Evolutionary conservation across 2,113 vertebrate genomes (phyloP).

Genomic region (Macaca nemestrina): DNA sequence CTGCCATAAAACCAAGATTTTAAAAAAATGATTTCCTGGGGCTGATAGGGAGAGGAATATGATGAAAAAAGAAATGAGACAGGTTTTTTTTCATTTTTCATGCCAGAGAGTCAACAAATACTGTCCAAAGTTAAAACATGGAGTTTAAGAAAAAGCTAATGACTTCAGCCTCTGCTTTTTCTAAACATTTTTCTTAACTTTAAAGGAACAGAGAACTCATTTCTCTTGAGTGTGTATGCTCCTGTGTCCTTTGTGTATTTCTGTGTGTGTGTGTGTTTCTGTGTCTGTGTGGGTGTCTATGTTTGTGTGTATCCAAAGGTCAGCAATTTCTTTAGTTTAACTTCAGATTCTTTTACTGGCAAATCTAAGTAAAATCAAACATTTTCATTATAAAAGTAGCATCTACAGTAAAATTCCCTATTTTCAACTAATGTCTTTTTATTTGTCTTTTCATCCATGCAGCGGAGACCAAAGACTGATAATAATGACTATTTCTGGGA

Average conservation of each 20-base stretch:
- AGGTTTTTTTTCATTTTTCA: conserved; percentile 8
- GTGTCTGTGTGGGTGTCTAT: background rate
- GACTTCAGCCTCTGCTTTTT: background rate
- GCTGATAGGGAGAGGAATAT: background rate
- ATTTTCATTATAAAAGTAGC: background rate
- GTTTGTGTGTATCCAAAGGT: background rate
- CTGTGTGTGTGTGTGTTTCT: background rate
- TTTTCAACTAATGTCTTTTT: background rate
- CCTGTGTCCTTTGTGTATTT: background rate
- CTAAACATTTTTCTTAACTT: background rate
- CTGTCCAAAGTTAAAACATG: background rate
- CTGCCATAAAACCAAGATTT: background rate
- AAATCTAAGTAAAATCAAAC: background rate
- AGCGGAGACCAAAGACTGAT: background rate
- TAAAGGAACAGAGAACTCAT: background rate
- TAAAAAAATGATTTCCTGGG: conserved; percentile 39
- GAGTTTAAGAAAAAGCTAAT: background rate
- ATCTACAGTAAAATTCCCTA: background rate
- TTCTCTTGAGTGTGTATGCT: background rate
- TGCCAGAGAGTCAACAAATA: background rate
- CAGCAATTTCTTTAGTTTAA: background rate
- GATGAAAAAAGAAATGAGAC: background rate
- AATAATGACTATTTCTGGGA: background rate
- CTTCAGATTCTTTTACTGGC: background rate
- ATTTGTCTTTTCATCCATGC: background rate